These are phyloP conservation scores for Drosophila longiperda DNA, from an alignment of 2,888 invertebrate genomes.

Conservation along the genomic window DNA sequence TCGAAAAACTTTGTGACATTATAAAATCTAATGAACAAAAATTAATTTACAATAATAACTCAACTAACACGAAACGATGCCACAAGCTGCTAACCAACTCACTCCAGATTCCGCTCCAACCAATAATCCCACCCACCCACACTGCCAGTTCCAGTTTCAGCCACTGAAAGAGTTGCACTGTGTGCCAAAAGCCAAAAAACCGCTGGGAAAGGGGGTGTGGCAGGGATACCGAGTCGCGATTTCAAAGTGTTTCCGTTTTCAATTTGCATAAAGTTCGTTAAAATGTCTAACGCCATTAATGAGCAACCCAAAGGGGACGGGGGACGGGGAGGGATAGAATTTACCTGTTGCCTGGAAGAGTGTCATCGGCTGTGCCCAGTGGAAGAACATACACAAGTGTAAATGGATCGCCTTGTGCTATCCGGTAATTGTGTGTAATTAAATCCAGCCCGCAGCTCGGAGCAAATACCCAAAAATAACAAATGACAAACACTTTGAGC, in stretches of 20 bases:
- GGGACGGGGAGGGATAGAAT: background rate
- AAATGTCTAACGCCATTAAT: slow-evolving; percentile 78
- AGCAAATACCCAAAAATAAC: slow-evolving; percentile 42
- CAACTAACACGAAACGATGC: slow-evolving; percentile 73
- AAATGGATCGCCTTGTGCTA: slow-evolving; percentile 82
- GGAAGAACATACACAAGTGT: slow-evolving; percentile 47
- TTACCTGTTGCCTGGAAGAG: slow-evolving; percentile 61
- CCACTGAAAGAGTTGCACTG: slow-evolving; percentile 47
- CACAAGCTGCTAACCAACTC: slow-evolving; percentile 61
- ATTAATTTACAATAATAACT: slow-evolving; percentile 84
- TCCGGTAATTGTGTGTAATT: slow-evolving; percentile 85
- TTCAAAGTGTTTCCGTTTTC: slow-evolving; percentile 84
- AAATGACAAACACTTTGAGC: slow-evolving; percentile 78
- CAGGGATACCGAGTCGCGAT: slow-evolving; percentile 33
- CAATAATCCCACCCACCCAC: slow-evolving; percentile 1
- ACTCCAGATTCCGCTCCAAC: background rate
- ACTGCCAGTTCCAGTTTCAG: slow-evolving; percentile 29
- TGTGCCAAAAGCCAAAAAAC: slow-evolving; percentile 12
- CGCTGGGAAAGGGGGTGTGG: background rate
- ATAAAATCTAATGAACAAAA: slow-evolving; percentile 82
- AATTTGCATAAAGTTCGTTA: slow-evolving; percentile 85
- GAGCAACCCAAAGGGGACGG: slow-evolving; percentile 47
- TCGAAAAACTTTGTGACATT: slow-evolving; percentile 69
- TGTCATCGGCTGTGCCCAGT: slow-evolving; percentile 43
- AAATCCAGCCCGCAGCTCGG: slow-evolving; percentile 72